Evolutionary conservation across 1,140 invertebrate species (phyloP), one percentile per base, ranked within the genome.

Genomic region (Drosophila asahinai): DNA sequence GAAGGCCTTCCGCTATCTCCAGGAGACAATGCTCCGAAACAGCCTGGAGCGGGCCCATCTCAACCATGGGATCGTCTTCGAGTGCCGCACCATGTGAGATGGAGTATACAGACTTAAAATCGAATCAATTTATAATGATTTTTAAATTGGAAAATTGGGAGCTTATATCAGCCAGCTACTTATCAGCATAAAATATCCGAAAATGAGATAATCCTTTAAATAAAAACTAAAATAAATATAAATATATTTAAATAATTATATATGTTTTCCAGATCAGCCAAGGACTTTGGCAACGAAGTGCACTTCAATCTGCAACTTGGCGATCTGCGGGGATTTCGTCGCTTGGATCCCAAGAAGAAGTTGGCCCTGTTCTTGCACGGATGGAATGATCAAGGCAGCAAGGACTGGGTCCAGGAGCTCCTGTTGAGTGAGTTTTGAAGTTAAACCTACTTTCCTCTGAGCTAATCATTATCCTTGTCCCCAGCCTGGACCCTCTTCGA

Each of bases 381-480:
- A 12, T 93, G 92, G 92, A 90, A 92, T 49, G 92, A 92, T 75
- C 82, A 91, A 40, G 91, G 87, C 52, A 91, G 89, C 65, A 93
- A 92, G 59, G 82, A 80, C 15, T 93, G 92, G 92, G 83, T 93
- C 6, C 91, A 91, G 25, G 90, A 91, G 36, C 60, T 92, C 1
- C 40, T 91, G 8, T 63, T 80, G 17, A 87, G 92, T 93, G 71
- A 75, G 75, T 7, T 25, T 15, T 15, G 22, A 6, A 7, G 14
- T 15, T 17, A 63, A 30, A 8, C 30, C 8, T 2, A 9, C 30
- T 33, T 33, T 33, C 8, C 30, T 3, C 30, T 43, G 7, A 52
- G 17, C 9, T 7, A 15, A 49, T 7, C 22, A 19, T 15, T 22
- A n/a, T 66, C 9, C 33, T 36, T 14, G 11, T 27, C 2, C 60